These are phyloP conservation scores for Xestia sexstrigata DNA, from an alignment of 2,888 invertebrate genomes.

Conservation along the genomic window DNA sequence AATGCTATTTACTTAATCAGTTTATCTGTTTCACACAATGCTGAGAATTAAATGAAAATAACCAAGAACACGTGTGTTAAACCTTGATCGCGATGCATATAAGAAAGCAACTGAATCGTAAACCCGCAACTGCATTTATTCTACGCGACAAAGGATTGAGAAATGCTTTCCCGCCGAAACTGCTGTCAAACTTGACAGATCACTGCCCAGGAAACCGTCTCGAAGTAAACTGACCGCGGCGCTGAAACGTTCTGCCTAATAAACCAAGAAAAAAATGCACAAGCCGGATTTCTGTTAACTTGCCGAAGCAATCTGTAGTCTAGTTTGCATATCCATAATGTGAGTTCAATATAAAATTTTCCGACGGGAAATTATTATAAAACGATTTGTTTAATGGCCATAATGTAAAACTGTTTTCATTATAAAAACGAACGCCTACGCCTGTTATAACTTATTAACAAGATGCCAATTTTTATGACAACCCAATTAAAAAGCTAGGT, in stretches of 20 bases:
- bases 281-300: constrained; percentile 45
- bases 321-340: constrained; percentile 29
- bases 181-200: constrained; percentile 69
- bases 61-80: constrained; percentile 64
- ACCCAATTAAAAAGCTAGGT: neutral
- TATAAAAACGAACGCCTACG: neutral
- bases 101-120: constrained; percentile 65
- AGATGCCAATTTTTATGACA: constrained; percentile 10
- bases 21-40: constrained; percentile 46
- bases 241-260: constrained; percentile 76
- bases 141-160: constrained; percentile 38
- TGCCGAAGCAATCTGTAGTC: constrained; percentile 35
- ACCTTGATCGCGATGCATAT: constrained; percentile 67
- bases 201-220: constrained; percentile 75
- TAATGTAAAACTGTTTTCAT: constrained; percentile 11
- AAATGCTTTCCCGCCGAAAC: constrained; percentile 76
- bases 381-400: constrained; percentile 45
- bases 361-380: constrained; percentile 48
- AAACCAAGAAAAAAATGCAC: constrained; percentile 70
- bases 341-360: constrained; percentile 47
- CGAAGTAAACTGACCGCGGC: constrained; percentile 70
- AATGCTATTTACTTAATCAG: constrained; percentile 64
- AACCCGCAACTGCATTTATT: constrained; percentile 43
- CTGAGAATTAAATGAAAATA: constrained; percentile 40
- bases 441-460: neutral